These are phyloP conservation scores for Oenanthe melanoleuca DNA, from an alignment of 2,113 vertebrate species.

Conservation along the genomic window DNA sequence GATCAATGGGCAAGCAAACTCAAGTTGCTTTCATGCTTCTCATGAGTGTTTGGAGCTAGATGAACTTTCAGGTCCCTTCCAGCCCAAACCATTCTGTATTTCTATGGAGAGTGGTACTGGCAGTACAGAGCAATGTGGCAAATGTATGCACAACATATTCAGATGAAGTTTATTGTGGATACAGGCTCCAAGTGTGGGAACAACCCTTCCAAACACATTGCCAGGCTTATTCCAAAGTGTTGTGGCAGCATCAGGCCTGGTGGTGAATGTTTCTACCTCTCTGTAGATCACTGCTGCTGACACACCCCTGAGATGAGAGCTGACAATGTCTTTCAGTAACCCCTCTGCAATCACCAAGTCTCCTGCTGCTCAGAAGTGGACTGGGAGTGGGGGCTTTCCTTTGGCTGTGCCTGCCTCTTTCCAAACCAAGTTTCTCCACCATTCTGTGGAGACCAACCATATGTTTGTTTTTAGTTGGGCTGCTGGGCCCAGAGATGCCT, in stretches of 20 bases:
- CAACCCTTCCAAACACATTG: background rate
- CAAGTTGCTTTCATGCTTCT: background rate
- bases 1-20: background rate
- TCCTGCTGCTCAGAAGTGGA: background rate
- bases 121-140: background rate
- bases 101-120: accelerated
- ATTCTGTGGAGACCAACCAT: background rate
- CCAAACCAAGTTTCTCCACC: background rate
- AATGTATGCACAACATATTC: background rate
- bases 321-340: background rate
- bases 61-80: too few species aligned
- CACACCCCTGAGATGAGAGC: background rate
- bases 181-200: background rate
- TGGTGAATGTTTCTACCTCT: background rate
- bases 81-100: background rate
- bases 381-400: background rate
- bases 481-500: background rate
- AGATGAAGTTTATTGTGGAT: background rate
- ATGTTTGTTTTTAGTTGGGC: background rate
- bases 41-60: background rate
- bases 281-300: background rate
- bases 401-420: background rate
- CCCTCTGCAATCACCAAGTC: background rate
- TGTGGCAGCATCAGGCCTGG: background rate
- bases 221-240: background rate